These are phyloP conservation scores for Chrysogorgia sp. DNA, from an alignment of 92 coral and sea anemone genomes.

Conservation along the genomic window DNA sequence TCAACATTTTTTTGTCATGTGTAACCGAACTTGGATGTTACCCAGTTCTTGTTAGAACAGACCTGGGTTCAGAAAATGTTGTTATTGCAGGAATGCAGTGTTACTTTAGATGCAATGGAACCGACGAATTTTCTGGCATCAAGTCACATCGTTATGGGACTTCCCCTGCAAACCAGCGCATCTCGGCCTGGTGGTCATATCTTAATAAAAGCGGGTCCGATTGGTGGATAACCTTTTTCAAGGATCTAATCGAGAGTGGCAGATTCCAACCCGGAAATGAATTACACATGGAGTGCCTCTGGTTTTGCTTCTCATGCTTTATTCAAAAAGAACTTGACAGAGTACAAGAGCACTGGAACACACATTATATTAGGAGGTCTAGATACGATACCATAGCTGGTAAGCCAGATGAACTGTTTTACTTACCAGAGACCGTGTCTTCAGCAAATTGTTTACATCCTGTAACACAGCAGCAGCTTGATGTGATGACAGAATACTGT, in stretches of 20 bases:
- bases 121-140: conserved; percentile 15
- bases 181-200: conserved; percentile 33
- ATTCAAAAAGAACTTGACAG: too few relatives aligned
- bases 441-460: conserved; percentile 58
- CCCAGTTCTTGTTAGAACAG: too few relatives aligned
- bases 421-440: conserved; percentile 62
- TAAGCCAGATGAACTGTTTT: conserved; percentile 58
- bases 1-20: too few relatives aligned
- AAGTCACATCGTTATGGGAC: conserved; percentile 36
- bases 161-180: conserved; percentile 33
- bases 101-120: conserved; percentile 29
- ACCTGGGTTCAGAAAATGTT: conserved; percentile 9
- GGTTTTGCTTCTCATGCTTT: too few relatives aligned
- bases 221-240: conserved; percentile 37
- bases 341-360: too few relatives aligned
- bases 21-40: too few relatives aligned
- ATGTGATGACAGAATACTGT: conserved; percentile 64
- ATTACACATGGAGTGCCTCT: too few relatives aligned
- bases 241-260: conserved; percentile 24
- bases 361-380: conserved; percentile 10
- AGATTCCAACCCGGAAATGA: too few relatives aligned
- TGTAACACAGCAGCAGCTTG: conserved; percentile 59
- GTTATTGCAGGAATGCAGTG: conserved; percentile 35
- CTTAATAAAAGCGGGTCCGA: conserved; percentile 4
- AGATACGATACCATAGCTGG: conserved; percentile 63